Evolutionary conservation across 2,113 vertebrate species (phyloP).

Genomic region (Panurus biarmicus): DNA sequence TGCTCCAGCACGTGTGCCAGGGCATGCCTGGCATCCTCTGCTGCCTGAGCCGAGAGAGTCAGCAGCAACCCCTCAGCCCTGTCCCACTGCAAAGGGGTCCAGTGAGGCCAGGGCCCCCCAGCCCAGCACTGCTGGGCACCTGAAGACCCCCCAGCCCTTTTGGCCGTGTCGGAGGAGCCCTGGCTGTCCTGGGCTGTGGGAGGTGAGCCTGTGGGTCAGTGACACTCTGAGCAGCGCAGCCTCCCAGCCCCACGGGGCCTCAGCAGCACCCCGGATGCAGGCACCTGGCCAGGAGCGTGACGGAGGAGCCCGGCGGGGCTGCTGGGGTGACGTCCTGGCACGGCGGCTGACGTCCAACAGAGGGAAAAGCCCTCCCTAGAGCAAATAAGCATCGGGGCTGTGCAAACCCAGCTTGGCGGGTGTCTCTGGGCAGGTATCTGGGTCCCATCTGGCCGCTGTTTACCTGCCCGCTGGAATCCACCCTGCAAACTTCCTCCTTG

Average conservation of each 20-base stretch:
- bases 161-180: fast-evolving
- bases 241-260: fast-evolving
- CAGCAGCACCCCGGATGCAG: neutral
- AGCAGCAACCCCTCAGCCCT: neutral
- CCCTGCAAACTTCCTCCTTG: slow-evolving; percentile 47
- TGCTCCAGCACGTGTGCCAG: neutral
- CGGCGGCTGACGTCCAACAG: neutral
- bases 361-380: slow-evolving; percentile 27
- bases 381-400: neutral
- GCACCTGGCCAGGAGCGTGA: slow-evolving; percentile 4
- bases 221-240: fast-evolving
- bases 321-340: neutral
- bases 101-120: fast-evolving
- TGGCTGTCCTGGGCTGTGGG: neutral
- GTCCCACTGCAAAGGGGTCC: fast-evolving
- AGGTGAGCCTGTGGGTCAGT: fast-evolving
- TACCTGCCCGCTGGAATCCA: slow-evolving; percentile 38
- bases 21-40: neutral
- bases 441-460: slow-evolving; percentile 45
- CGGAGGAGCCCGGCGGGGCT: neutral
- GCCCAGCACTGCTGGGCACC: too few relatives aligned
- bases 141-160: neutral
- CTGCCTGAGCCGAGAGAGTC: fast-evolving
- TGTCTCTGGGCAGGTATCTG: neutral
- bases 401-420: neutral